phyloP scores from a whole-genome alignment of 2,888 invertebrate species.

The Brachylomia viminalis region DNA sequence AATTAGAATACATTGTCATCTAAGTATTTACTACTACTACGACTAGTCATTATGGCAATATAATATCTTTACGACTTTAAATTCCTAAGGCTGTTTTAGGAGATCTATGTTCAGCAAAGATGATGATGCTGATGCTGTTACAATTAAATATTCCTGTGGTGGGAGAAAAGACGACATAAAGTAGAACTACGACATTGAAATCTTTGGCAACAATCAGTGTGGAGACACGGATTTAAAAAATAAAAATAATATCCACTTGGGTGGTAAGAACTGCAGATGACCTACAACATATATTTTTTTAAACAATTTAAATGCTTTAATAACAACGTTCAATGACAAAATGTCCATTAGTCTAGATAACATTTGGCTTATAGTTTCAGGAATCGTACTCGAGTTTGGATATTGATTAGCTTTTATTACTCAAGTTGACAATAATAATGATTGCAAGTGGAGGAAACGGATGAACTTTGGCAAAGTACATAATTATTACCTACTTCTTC shows the following conservation, averaged over 20 bases:
- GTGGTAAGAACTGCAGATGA: conserved; percentile 48
- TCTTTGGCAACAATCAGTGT: conserved; percentile 1
- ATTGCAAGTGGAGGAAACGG: too few relatives aligned
- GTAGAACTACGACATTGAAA: not conserved
- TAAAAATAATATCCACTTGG: conserved; percentile 45
- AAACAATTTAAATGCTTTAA: conserved; percentile 20
- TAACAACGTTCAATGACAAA: conserved; percentile 47
- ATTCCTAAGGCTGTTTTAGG: not conserved
- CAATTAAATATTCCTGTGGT: not conserved
- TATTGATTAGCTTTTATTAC: conserved; percentile 38
- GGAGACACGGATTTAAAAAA: not conserved
- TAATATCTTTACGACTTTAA: too few relatives aligned
- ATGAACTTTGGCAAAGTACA: not conserved
- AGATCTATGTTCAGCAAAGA: not conserved
- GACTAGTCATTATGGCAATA: too few relatives aligned
- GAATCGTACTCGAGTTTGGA: conserved; percentile 34
- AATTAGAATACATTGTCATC: not conserved
- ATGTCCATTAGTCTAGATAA: conserved; percentile 51
- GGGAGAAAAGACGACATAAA: not conserved
- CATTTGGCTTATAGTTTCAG: conserved; percentile 53
- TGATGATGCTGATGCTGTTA: not conserved
- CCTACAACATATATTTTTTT: conserved; percentile 19
- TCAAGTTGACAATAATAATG: conserved; percentile 9
- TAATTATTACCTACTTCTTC: not conserved
- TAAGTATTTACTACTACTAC: not conserved